Percentiles rank a stretch among this genome's conserved stretches.
These are phyloP conservation scores for Oncorhynchus kisutch DNA, from an alignment of 2,113 vertebrate genomes.

Conservation along the genomic window DNA sequence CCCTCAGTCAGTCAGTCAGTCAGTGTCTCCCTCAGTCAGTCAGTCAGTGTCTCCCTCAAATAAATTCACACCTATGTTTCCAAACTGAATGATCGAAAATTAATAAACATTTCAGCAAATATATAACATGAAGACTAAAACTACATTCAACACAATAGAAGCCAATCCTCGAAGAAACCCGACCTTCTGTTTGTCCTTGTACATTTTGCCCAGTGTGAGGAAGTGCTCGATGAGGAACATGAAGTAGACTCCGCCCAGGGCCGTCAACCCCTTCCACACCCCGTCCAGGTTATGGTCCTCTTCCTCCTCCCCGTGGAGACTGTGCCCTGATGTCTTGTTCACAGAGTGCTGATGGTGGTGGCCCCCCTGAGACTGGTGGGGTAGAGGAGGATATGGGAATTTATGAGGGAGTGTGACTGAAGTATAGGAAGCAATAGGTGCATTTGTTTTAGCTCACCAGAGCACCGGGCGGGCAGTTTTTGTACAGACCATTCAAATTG, in stretches of 20 bases:
- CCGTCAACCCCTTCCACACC: conserved; percentile 93
- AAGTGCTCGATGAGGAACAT: conserved; percentile 98
- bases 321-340: conserved; percentile 4
- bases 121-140: no score
- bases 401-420: neutral
- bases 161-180: neutral
- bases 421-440: no score
- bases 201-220: conserved; percentile 94
- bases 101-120: no score
- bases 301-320: conserved; percentile 25
- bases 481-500: no score
- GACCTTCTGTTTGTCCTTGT: conserved; percentile 97
- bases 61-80: no score
- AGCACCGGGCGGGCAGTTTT: no score
- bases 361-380: conserved; percentile 63
- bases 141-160: no score
- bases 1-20: no score
- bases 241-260: conserved; percentile 90
- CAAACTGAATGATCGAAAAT: no score
- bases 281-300: conserved; percentile 80
- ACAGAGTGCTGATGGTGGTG: conserved; percentile 53
- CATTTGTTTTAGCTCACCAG: no score
- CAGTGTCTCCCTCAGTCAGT: no score
- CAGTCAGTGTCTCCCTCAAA: no score
- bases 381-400: neutral